Conservation (phyloP, 64 coral and sea anemone species). For the Actinia tenebrosa region DNA sequence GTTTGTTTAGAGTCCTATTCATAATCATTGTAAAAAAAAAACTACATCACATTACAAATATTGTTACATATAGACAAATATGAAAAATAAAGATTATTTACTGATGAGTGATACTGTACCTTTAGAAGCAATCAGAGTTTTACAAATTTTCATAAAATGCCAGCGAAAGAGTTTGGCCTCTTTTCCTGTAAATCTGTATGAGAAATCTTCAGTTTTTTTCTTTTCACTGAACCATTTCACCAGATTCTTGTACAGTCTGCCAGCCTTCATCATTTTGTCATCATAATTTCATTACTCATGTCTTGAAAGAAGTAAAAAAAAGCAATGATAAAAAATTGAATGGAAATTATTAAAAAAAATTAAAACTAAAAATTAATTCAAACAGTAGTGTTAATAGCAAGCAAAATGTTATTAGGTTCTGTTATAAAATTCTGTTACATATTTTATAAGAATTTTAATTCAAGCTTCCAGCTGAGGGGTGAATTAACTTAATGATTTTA, state of each 20-base stretch:
- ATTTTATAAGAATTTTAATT: not conserved
- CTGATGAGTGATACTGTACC: not conserved
- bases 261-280: conserved; percentile 5
- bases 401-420: not conserved
- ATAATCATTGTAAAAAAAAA: not conserved
- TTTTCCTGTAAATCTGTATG: conserved; percentile 47
- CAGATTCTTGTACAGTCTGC: conserved; percentile 42
- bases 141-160: conserved; percentile 48
- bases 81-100: not conserved
- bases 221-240: conserved; percentile 60
- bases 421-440: not conserved
- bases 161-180: conserved; percentile 59
- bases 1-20: not conserved
- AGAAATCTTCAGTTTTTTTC: conserved; percentile 32
- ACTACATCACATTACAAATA: not conserved
- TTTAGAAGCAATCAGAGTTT: conserved; percentile 14
- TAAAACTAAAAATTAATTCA: not conserved
- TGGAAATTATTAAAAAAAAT: not conserved
- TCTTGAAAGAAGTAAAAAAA: not conserved
- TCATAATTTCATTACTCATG: not conserved
- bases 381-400: not conserved
- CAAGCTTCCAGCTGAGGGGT: not conserved
- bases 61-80: not conserved
- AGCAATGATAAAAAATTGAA: not conserved
- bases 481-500: not conserved